Base-by-base conservation (phyloP, 2,113 vertebrate species). In the Hiodon tergisus region DNA sequence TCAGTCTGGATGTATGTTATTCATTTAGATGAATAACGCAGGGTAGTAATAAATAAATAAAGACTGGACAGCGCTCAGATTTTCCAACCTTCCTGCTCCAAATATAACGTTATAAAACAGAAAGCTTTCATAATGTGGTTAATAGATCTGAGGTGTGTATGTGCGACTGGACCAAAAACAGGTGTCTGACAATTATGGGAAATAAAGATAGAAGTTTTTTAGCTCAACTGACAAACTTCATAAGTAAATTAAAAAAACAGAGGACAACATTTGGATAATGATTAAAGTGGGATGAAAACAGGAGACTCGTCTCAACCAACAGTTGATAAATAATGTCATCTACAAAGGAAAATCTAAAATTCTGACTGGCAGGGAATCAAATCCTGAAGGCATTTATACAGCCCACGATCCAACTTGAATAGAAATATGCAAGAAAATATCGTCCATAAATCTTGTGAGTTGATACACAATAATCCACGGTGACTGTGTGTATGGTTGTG, bases 291-390 rank as follows among this genome's bases (percentile, higher is more conserved):
- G 9, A 60, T 47, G 51, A 0, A 16, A 69, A n/a, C 50, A 68
- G 67, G 9, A 4, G 11, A 68, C 4, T 68, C 11, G 6, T 68
- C 16, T 51, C 16, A 9, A 14, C 62, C 3, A 53, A 52, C 67
- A 52, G 48, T 51, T 51, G 67, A 68, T 68, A 68, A 51, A 68
- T 68, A 52, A 68, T 68, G 31, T 48, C 48, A 68, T 68, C 48
- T 51, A 68, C 48, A 70, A 54, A 70, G 52, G 68, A 5, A 53
- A 70, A 50, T 17, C 5, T 17, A 69, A 7, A 53, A 70, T 10
- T 3, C 5, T 70, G 68, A 70, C 9, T 57, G 52, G 52, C 52
- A 55, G 2, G 10, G 5, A 55, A 53, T 3, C 51, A 53, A 31
- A 47, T 67, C 50, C 50, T 31, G 31, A 31, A 31, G 31, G 46